phyloP scores from a whole-genome alignment of 1,140 invertebrate species.

The Babylonia areolata region DNA sequence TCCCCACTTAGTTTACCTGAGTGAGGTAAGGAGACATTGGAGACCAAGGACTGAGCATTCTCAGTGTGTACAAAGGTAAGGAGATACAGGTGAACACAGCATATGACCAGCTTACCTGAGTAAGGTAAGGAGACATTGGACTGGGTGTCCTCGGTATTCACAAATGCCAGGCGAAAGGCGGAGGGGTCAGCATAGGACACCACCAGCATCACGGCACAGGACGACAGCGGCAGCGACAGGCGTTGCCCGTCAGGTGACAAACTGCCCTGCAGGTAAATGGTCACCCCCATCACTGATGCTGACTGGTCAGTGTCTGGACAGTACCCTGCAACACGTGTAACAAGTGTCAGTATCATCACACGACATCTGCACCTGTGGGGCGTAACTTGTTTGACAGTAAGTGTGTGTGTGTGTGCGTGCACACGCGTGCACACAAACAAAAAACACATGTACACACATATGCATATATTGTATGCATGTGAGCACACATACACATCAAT shows the following conservation, averaged over 20 bases:
- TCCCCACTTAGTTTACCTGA: background rate
- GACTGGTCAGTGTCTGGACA: too few relatives aligned
- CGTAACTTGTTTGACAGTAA: too few relatives aligned
- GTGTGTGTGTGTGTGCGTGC: too few relatives aligned
- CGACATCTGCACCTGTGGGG: too few relatives aligned
- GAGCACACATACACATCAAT: too few relatives aligned
- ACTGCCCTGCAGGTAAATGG: slow-evolving; percentile 49
- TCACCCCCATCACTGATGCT: slow-evolving; percentile 20
- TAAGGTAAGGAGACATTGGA: background rate
- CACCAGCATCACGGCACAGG: slow-evolving; percentile 59
- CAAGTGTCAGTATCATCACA: too few relatives aligned
- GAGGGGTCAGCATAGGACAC: slow-evolving; percentile 56
- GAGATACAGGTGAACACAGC: too few relatives aligned
- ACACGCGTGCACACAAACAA: too few relatives aligned
- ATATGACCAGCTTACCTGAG: background rate
- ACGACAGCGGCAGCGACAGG: slow-evolving; percentile 54
- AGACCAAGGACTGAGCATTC: background rate
- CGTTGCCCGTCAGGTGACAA: slow-evolving; percentile 24
- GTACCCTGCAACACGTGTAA: too few relatives aligned
- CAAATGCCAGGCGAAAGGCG: slow-evolving; percentile 53
- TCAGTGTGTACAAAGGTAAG: too few relatives aligned
- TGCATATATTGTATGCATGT: too few relatives aligned
- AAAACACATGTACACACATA: too few relatives aligned
- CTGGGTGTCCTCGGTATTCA: background rate
- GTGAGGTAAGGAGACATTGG: background rate